Conservation (phyloP, 2,888 invertebrate species). For the Amorpha juglandis region DNA sequence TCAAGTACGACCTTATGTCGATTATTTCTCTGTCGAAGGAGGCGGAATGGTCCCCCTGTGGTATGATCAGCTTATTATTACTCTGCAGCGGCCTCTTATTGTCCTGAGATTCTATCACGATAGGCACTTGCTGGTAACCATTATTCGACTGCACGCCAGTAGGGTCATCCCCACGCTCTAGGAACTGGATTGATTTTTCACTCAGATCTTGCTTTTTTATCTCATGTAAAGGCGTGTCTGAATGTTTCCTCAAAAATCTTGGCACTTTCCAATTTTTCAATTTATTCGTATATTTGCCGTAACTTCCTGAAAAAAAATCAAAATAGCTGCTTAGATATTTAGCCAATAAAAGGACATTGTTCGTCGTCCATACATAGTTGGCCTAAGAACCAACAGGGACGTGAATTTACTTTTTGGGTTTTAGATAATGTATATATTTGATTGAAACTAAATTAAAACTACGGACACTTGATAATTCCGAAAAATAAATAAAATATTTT, state of each 20-base stretch:
- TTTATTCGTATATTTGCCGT: conserved; percentile 84
- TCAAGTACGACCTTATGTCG: conserved; percentile 89
- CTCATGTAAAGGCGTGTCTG: conserved; percentile 79
- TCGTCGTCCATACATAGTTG: too few relatives aligned
- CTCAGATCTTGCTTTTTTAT: conserved; percentile 74
- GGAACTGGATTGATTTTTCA: conserved; percentile 66
- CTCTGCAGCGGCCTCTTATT: conserved; percentile 62
- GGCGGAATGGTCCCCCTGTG: conserved; percentile 74
- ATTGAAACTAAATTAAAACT: too few relatives aligned
- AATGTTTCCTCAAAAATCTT: conserved; percentile 86
- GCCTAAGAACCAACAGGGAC: too few relatives aligned
- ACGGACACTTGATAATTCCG: too few relatives aligned
- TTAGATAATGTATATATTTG: too few relatives aligned
- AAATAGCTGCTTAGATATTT: not conserved
- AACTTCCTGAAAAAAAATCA: conserved; percentile 78
- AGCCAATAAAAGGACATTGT: not conserved
- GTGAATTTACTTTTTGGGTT: too few relatives aligned
- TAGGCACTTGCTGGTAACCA: conserved; percentile 87
- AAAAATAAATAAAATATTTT: too few relatives aligned
- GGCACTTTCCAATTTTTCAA: conserved; percentile 88
- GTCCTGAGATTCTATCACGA: conserved; percentile 84
- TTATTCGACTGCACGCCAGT: conserved; percentile 61
- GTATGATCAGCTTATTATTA: conserved; percentile 76
- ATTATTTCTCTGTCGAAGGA: conserved; percentile 86
- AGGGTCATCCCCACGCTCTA: conserved; percentile 62